Conservation (phyloP, 2,888 invertebrate genomes). For the Lampropteryx suffumata region DNA sequence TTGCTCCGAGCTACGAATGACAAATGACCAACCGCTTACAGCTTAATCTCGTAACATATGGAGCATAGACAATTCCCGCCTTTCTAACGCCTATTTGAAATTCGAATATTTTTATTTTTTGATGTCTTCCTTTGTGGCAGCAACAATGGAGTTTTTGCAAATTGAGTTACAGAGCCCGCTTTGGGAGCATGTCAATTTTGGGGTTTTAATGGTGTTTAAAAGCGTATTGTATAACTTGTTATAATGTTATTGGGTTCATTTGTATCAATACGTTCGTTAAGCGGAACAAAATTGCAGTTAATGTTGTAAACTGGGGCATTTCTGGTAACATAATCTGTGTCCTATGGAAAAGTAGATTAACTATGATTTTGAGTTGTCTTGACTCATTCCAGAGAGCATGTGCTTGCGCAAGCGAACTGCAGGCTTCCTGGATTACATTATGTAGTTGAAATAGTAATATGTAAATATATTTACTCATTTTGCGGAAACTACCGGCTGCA, state of each 20-base stretch:
- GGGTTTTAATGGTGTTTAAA: slow-evolving; percentile 61
- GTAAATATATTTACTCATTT: too few species aligned
- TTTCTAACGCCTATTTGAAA: slow-evolving; percentile 59
- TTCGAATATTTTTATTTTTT: slow-evolving; percentile 60
- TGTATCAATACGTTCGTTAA: slow-evolving; percentile 56
- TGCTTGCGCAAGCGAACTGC: too few species aligned
- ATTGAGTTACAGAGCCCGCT: slow-evolving; percentile 59
- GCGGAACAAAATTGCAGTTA: slow-evolving; percentile 31
- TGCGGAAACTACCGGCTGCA: too few species aligned
- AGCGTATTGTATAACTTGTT: slow-evolving; percentile 67
- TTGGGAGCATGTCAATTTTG: slow-evolving; percentile 55
- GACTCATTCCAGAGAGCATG: too few species aligned
- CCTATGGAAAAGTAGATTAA: background rate
- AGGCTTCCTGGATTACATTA: too few species aligned
- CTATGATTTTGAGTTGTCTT: too few species aligned
- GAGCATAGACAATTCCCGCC: slow-evolving; percentile 66
- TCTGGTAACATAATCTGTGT: background rate
- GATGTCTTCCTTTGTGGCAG: slow-evolving; percentile 79
- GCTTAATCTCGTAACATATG: slow-evolving; percentile 78
- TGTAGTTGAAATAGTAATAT: too few species aligned
- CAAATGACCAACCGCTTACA: slow-evolving; percentile 74
- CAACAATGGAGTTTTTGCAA: slow-evolving; percentile 77
- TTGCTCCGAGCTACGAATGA: slow-evolving; percentile 58
- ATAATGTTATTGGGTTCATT: slow-evolving; percentile 68
- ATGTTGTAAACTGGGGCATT: background rate